Base-by-base conservation (phyloP, 1,140 invertebrate species). In the Drosophila equinoxialis region DNA sequence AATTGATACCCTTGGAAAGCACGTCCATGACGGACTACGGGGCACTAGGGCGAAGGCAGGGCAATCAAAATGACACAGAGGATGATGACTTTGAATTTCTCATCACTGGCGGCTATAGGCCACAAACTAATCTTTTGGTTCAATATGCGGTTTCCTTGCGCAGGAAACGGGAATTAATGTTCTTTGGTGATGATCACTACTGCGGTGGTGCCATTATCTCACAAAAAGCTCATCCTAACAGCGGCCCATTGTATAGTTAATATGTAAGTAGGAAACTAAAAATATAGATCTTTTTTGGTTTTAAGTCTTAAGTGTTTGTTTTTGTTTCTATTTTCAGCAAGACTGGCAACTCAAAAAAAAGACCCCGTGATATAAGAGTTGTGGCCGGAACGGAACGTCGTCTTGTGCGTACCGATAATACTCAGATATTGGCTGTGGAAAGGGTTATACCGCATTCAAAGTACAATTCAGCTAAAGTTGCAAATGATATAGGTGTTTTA, bases 131-230 rank as follows among this genome's bases (percentile, higher is more conserved):
- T 7, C 20, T 57, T 0, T 42, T 81, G n/a, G 68, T 68, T 1
- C 74, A 81, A 26, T 85, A 62, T 33, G 37, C 51, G 26, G 81
- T 74, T 0, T 85, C 81, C 2, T 0, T 85, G 6, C 74, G 71
- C 0, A 13, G n/a, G 0, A 1, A 0, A 0, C n/a, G 41, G 17
- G 11, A 23, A 13, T 0, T 1, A 6, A 33, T 51, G 4, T 83
- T 54, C 60, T 85, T 85, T 42, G 81, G 81, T 2, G 66, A 67
- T 3, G 81, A 76, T 45, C 82, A 86, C 66, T 58, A 55, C 1
- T 91, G 89, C 69, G 83, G 87, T 0, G 89, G 89, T 14, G 17
- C 51, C 6, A 62, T 90, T n/a, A 78, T 90, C 13, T 45, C 59
- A 7, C 0, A 8, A 1, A 1, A 61, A 42, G 41, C 7, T 11